A percentile compares a stretch with the other conserved stretches of the same genome.
These are phyloP conservation scores for Drosophila dives DNA, from an alignment of 2,888 invertebrate species.

Conservation along the genomic window DNA sequence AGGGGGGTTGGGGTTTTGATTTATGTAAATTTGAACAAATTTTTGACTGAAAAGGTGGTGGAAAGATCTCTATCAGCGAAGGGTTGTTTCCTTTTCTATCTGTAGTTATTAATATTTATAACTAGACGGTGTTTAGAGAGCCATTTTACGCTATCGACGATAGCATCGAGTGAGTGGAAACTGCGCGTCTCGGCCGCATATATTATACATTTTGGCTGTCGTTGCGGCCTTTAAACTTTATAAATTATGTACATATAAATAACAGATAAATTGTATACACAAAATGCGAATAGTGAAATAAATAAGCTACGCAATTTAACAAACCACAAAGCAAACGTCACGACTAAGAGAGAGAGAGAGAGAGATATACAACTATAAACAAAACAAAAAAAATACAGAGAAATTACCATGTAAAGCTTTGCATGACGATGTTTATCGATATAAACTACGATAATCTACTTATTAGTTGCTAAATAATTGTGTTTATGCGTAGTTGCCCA, in stretches of 20 bases:
- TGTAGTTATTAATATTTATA: conserved; percentile 14
- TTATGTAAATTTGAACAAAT: conserved; percentile 54
- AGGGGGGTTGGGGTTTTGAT: conserved; percentile 17
- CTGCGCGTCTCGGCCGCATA: conserved; percentile 32
- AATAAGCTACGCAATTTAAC: conserved; percentile 31
- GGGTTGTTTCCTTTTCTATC: conserved; percentile 27
- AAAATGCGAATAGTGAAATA: conserved; percentile 33
- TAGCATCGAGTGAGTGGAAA: conserved; percentile 11
- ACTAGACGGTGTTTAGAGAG: conserved; percentile 6
- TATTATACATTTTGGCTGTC: conserved; percentile 32
- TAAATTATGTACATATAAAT: conserved; percentile 57
- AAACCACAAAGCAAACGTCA: conserved; percentile 19
- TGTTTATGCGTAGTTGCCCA: not conserved
- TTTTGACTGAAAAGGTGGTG: conserved; percentile 43
- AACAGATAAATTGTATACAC: conserved; percentile 35
- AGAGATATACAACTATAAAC: not conserved
- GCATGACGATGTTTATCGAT: conserved; percentile 40
- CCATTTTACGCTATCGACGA: conserved; percentile 20
- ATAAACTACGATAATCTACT: conserved; percentile 25
- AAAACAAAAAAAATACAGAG: not conserved
- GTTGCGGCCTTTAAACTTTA: conserved; percentile 41
- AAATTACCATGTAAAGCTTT: conserved; percentile 54
- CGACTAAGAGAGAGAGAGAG: not conserved
- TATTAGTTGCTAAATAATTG: conserved; percentile 30
- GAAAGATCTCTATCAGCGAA: conserved; percentile 12